A percentile compares a stretch with the other conserved stretches of the same genome.
Conservation (phyloP, 2,888 invertebrate species). For the Campaea margaritaria region DNA sequence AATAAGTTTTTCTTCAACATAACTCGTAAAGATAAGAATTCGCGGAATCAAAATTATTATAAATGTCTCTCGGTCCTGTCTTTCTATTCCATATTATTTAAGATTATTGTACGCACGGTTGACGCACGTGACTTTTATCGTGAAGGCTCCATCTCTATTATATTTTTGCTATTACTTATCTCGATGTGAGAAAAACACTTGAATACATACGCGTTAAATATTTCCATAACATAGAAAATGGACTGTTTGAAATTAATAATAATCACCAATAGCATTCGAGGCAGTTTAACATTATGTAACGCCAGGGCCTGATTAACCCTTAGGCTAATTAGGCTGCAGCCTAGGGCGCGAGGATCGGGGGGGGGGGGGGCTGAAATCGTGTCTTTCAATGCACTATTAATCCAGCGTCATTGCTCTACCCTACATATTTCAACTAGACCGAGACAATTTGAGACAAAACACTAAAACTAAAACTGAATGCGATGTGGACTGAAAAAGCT, state of each 20-base stretch:
- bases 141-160: slow-evolving; percentile 14
- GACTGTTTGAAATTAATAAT: background rate
- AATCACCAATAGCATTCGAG: too few relatives aligned
- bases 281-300: too few relatives aligned
- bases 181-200: slow-evolving; percentile 9
- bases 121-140: slow-evolving; percentile 30
- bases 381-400: too few relatives aligned
- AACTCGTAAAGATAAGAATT: background rate
- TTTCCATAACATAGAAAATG: slow-evolving; percentile 1
- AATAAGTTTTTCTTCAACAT: background rate
- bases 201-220: slow-evolving; percentile 3
- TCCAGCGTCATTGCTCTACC: too few relatives aligned
- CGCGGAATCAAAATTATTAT: background rate
- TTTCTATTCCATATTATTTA: slow-evolving; percentile 1
- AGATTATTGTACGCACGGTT: slow-evolving; percentile 1
- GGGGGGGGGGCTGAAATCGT: too few relatives aligned
- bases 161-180: slow-evolving; percentile 18
- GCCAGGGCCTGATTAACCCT: too few relatives aligned
- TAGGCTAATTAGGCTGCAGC: too few relatives aligned
- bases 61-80: background rate
- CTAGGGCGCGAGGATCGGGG: too few relatives aligned
- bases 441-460: too few relatives aligned
- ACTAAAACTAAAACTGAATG: too few relatives aligned
- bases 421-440: too few relatives aligned
- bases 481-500: too few relatives aligned